These are phyloP conservation scores for Stichopus chloronotus DNA, from an alignment of 35 echinoderm and acorn worm genomes.

Conservation along the genomic window DNA sequence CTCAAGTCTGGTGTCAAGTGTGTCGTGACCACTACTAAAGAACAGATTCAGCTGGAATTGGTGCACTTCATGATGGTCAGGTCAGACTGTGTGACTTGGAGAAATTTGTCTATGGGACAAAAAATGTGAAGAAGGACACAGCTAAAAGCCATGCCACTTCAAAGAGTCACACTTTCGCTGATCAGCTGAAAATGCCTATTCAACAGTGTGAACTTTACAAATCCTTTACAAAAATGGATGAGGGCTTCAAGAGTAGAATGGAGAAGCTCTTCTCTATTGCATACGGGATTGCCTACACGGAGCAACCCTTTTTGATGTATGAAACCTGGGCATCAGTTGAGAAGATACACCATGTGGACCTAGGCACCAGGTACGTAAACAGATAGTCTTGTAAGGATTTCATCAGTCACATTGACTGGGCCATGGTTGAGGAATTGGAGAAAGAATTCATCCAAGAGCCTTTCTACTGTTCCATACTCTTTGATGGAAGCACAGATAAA, in stretches of 20 bases:
- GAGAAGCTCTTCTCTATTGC: constrained; percentile 66
- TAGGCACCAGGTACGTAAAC: constrained; percentile 62
- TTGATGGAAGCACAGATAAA: constrained; percentile 76
- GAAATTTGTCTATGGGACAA: constrained; percentile 40
- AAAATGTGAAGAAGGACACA: constrained; percentile 71
- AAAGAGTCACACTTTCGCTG: constrained; percentile 22
- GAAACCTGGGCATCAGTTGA: constrained; percentile 30
- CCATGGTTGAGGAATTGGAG: constrained; percentile 51
- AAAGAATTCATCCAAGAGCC: constrained; percentile 9
- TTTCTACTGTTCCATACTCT: constrained; percentile 65
- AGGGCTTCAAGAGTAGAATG: constrained; percentile 38
- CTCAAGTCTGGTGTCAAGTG: constrained; percentile 45
- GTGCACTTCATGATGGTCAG: neutral
- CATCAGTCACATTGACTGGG: constrained; percentile 40
- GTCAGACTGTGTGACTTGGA: constrained; percentile 43
- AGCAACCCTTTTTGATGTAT: constrained; percentile 60
- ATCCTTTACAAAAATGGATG: constrained; percentile 34
- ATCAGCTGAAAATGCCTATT: neutral
- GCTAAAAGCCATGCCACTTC: constrained; percentile 18
- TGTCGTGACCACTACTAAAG: neutral
- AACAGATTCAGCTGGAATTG: neutral
- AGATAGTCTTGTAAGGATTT: constrained; percentile 53
- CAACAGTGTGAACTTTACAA: neutral
- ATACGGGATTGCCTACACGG: constrained; percentile 59
- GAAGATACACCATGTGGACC: constrained; percentile 63